Base-by-base conservation (phyloP, 2,113 vertebrate species). In the Pseudorasbora parva region DNA sequence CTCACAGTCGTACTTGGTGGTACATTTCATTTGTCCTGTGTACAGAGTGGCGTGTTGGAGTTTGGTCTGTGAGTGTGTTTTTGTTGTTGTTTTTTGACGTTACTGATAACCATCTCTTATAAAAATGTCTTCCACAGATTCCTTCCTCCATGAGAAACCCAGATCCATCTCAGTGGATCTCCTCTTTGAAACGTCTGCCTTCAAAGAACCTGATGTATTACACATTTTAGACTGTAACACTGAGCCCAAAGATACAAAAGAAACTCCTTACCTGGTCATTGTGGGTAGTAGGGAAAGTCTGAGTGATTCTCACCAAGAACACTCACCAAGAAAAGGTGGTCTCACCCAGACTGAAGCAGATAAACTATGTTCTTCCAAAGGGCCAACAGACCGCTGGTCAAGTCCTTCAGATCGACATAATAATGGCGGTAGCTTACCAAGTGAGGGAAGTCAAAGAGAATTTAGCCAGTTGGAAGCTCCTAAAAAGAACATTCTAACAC, bases 21-120 rank as follows among this genome's bases (percentile, higher is more conserved):
- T 92, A 92, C 93, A 93, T 95, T 95, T 91, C 97, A 99, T 99
- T 94, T 94, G 96, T 98, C 93, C 91, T 95, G 95, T 96, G 94
- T 92, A 91, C 88, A 85, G 84, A 88, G 82, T 91, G 86, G 78
- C 84, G 90, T 92, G 86, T 89, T 91, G 86, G 74, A 86, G 82
- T 91, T 88, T 90, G 59, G 81, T 15, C 51, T 11, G 64, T 66
- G 1, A 66, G 27, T 59, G 59, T 37, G 21, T 60, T 25, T 76
- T 45, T 47, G 14, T 41, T 43, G 41, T 78, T 47, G 8, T 82
- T 30, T 80, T 19, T 19, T n/a, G 0, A 68, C 5, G 81, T 86
- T 82, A n/a, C 69, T 83, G 78, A 85, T 9, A 30, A 21, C n/a
- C 14, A 49, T 83, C 45, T 47, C 41, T 80, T 59, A n/a, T 75